A percentile compares a stretch with the other conserved stretches of the same genome.
These are phyloP conservation scores for Suncus etruscus DNA, from an alignment of 2,113 vertebrate species.

Conservation along the genomic window DNA sequence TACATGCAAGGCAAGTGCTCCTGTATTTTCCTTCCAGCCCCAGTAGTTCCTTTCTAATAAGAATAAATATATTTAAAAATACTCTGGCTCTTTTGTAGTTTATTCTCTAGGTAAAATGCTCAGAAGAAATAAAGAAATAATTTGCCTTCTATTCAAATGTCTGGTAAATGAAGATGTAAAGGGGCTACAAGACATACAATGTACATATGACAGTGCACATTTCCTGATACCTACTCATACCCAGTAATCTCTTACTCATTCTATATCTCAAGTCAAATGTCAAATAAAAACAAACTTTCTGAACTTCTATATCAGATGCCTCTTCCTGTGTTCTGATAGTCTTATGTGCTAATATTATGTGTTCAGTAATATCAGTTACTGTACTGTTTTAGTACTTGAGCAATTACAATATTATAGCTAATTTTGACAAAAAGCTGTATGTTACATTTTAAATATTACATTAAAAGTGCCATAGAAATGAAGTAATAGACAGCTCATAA, in stretches of 20 bases:
- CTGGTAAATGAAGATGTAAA: background rate
- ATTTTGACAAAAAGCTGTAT: too few species aligned
- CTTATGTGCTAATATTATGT: background rate
- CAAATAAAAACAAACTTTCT: background rate
- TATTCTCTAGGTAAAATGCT: slow-evolving; percentile 7
- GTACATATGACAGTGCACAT: background rate
- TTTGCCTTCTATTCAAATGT: slow-evolving; percentile 35
- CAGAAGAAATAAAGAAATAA: slow-evolving; percentile 11
- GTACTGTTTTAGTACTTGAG: too few species aligned
- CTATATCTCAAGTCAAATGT: background rate
- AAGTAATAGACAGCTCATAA: too few species aligned
- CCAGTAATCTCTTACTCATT: background rate
- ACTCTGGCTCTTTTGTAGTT: background rate
- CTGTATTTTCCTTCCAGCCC: too few species aligned
- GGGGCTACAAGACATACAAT: too few species aligned
- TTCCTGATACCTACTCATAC: background rate
- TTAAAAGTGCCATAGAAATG: too few species aligned
- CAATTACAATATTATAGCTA: too few species aligned
- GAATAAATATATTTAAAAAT: slow-evolving; percentile 36
- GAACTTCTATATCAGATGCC: background rate
- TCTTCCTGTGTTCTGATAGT: background rate
- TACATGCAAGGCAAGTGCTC: too few species aligned
- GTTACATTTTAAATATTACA: too few species aligned
- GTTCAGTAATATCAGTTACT: too few species aligned
- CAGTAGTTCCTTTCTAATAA: slow-evolving; percentile 41